A percentile compares a stretch with the other conserved stretches of the same genome.
phyloP scores from a whole-genome alignment of 2,888 invertebrate genomes.

The Cephus nigrinus region DNA sequence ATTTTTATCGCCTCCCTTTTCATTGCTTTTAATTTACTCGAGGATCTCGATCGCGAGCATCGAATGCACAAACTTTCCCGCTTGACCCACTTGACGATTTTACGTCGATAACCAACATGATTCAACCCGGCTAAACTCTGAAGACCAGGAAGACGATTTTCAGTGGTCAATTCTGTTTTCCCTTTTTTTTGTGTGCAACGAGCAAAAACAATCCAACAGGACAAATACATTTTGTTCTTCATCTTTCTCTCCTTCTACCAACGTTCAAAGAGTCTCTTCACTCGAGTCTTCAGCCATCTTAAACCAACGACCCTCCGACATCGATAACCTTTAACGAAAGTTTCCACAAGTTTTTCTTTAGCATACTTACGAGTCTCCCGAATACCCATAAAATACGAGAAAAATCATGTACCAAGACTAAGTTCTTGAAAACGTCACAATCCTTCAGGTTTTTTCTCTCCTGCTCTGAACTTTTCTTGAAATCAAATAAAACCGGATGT shows the following conservation, averaged over 20 bases:
- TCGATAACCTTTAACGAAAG: neutral
- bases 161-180: neutral
- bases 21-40: neutral
- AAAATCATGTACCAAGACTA: neutral
- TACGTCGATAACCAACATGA: slow-evolving; percentile 35
- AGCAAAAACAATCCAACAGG: neutral
- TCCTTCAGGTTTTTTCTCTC: neutral
- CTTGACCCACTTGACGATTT: slow-evolving; percentile 52
- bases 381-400: neutral
- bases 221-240: neutral
- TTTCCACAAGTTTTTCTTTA: neutral
- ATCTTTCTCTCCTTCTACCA: neutral
- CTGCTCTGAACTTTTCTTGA: neutral
- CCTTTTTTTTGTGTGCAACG: neutral
- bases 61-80: slow-evolving; percentile 8
- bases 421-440: neutral
- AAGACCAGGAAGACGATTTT: neutral
- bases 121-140: neutral
- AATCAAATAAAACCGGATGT: neutral
- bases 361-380: neutral
- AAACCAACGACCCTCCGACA: neutral
- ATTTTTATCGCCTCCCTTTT: neutral
- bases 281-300: neutral
- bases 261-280: neutral
- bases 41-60: neutral